Conservation (phyloP, 1,140 invertebrate species). For the Lepidurus apus region DNA sequence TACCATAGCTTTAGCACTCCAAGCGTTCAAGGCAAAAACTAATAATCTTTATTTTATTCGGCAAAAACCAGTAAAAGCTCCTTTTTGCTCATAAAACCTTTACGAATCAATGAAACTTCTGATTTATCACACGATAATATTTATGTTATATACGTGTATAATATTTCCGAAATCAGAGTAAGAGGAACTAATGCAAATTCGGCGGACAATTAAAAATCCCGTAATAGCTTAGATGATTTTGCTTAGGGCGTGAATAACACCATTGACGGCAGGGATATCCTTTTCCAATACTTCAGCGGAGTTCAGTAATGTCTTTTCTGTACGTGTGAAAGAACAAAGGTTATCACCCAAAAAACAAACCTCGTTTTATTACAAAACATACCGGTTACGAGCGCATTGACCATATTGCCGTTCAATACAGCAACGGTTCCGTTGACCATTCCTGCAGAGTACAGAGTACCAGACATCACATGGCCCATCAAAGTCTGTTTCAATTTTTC, state of each 20-base stretch:
- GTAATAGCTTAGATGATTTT: constrained; percentile 25
- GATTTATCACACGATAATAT: too few relatives aligned
- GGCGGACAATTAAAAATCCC: background rate
- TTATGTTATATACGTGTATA: too few relatives aligned
- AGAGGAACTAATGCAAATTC: background rate
- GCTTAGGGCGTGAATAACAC: constrained; percentile 33
- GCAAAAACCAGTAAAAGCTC: too few relatives aligned
- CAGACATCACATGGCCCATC: constrained; percentile 68
- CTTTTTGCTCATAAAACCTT: too few relatives aligned
- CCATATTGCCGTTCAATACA: constrained; percentile 24
- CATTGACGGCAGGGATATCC: constrained; percentile 29
- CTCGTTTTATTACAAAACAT: background rate
- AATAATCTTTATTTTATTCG: too few relatives aligned
- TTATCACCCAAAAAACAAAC: background rate
- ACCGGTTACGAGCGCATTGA: constrained; percentile 16
- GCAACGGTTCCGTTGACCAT: constrained; percentile 45
- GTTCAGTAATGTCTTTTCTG: constrained; percentile 25
- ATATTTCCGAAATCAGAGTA: background rate
- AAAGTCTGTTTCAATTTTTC: constrained; percentile 65
- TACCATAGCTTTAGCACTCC: too few relatives aligned
- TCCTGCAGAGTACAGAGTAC: constrained; percentile 70
- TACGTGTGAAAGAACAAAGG: background rate
- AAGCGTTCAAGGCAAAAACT: too few relatives aligned
- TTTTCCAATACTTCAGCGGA: constrained; percentile 26
- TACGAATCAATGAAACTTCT: too few relatives aligned